Evolutionary conservation across 2,888 invertebrate genomes (phyloP).

Genomic region (Halictus ligatus): DNA sequence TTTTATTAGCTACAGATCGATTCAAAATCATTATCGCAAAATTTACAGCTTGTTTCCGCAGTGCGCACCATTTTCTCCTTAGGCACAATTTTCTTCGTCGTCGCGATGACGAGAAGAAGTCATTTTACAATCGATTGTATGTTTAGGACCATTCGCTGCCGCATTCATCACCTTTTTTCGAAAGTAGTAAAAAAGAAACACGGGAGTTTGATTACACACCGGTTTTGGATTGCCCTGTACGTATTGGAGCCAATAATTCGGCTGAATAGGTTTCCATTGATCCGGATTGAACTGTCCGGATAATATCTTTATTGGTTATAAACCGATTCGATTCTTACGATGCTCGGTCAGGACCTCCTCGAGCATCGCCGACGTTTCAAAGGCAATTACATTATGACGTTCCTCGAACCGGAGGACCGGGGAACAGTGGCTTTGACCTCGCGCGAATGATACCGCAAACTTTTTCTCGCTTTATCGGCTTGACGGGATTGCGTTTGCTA

Average conservation of each 20-base stretch:
- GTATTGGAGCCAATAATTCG: background rate
- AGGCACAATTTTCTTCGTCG: no score
- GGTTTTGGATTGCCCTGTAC: background rate
- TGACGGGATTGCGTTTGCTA: background rate
- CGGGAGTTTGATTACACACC: background rate
- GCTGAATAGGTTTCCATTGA: background rate
- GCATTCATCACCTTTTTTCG: no score
- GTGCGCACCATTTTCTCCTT: no score
- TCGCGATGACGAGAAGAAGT: no score
- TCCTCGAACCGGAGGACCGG: background rate
- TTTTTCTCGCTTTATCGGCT: constrained; percentile 16
- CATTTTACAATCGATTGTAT: no score
- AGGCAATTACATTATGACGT: constrained; percentile 28
- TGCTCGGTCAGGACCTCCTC: background rate
- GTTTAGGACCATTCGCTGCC: no score
- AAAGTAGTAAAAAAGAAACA: background rate
- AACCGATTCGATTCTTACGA: constrained; percentile 15
- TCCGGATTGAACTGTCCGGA: constrained; percentile 8
- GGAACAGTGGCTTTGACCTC: background rate
- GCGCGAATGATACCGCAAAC: background rate
- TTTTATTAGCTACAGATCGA: constrained; percentile 16
- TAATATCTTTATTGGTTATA: constrained; percentile 49
- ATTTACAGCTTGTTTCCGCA: background rate
- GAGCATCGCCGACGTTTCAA: background rate
- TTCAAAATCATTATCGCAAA: background rate